Base-by-base conservation (phyloP, 2,888 invertebrate genomes). In the Stenichneumon culpator region DNA sequence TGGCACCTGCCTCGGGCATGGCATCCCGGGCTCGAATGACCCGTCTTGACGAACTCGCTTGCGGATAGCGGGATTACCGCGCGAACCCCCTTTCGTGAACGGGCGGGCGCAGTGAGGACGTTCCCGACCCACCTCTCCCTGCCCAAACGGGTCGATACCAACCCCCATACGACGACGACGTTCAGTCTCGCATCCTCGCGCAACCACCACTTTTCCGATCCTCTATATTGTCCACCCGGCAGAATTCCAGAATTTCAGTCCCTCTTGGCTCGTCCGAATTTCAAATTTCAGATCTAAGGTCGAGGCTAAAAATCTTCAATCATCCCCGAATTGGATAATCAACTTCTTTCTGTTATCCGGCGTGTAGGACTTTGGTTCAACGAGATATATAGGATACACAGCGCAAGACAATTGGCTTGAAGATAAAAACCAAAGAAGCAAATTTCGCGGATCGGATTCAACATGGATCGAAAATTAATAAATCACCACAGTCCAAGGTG, bases 11-110 rank as follows among this genome's bases (percentile, higher is more conserved):
- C 92, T 92, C 93, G 93, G 92, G 91, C 92, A 93, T 93, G 91
- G 90, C 92, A 92, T 93, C 92, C 93, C 93, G 92, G 92, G 92
- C 93, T 90, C 89, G 90, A 93, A 87, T 92, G 91, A 91, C 82
- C 87, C 85, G 89, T 86, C 88, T 88, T 86, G 87, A 87, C 87
- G 87, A 88, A 86, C 77, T 86, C 83, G 84, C 87, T 79, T 63
- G 78, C 52, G 82, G 86, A 60, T 36, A 68, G 79, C 50, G 67
- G 36, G 57, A 69, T 16, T 44, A 75, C 47, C 77, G 77, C 65
- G 67, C 67, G 50, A 25, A 78, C 79, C 70, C 70, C 79, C 77
- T 80, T 81, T 57, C 63, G 57, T 57, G n/a, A 65, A 72, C 63
- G 84, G 73, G 84, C 75, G 77, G 47, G 83, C 70, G 86, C 82